A percentile compares a stretch with the other conserved stretches of the same genome.
phyloP scores from a whole-genome alignment of 2,797 vertebrate genomes.

The Eulemur mongoz region DNA sequence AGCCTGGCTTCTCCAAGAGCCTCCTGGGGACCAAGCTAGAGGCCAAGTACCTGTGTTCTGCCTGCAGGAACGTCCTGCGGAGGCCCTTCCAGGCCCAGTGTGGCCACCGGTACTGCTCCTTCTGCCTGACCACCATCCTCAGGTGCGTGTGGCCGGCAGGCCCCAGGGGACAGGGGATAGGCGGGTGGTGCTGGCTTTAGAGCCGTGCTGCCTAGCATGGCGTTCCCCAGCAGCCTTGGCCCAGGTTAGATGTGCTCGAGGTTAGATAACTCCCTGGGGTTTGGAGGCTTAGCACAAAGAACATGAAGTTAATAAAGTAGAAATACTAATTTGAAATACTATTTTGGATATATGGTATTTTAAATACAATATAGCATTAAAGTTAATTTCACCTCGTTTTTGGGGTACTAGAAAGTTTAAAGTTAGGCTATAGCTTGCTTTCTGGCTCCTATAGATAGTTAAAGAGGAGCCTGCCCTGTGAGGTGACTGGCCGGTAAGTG shows the following conservation, averaged over 20 bases:
- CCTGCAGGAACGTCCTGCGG: slow-evolving; percentile 94
- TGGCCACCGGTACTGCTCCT: slow-evolving; percentile 96
- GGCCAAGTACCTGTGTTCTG: slow-evolving; percentile 96
- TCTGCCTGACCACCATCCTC: slow-evolving; percentile 93
- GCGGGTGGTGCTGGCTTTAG: neutral
- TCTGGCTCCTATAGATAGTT: neutral
- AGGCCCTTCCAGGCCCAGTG: slow-evolving; percentile 96
- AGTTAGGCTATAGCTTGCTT: neutral
- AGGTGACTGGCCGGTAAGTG: neutral
- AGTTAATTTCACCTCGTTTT: neutral
- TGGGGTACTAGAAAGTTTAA: neutral
- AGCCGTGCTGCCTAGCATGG: too few relatives aligned
- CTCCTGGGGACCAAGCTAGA: slow-evolving; percentile 94
- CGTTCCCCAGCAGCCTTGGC: neutral
- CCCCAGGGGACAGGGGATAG: fast-evolving
- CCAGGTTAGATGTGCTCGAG: neutral
- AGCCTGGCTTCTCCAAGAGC: slow-evolving; percentile 93
- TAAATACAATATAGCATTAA: neutral
- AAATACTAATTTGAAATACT: neutral
- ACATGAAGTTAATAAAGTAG: neutral
- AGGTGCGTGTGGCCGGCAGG: slow-evolving; percentile 86
- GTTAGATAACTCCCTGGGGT: neutral
- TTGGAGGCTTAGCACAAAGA: neutral
- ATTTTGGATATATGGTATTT: neutral
- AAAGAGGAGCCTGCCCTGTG: neutral